Percentiles rank a stretch among this genome's conserved stretches.
Evolutionary conservation across 1,140 invertebrate genomes (phyloP).

Genomic region (Achroia grisella): DNA sequence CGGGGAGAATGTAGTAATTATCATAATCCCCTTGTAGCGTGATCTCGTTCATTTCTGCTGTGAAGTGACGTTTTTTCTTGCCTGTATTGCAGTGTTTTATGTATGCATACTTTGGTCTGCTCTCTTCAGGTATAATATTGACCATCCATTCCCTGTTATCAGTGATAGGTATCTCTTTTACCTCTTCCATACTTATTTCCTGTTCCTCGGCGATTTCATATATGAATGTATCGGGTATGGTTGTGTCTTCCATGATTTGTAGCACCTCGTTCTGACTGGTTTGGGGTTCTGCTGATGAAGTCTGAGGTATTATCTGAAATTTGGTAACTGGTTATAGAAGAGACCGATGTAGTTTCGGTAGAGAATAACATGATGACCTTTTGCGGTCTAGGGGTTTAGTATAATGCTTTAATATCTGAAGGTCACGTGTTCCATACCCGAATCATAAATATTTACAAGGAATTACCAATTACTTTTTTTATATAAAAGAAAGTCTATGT

Average conservation of each 20-base stretch:
- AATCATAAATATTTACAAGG: too few relatives aligned
- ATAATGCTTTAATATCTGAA: too few relatives aligned
- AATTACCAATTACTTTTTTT: too few relatives aligned
- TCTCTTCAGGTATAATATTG: constrained; percentile 51
- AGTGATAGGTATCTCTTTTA: constrained; percentile 45
- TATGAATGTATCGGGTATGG: constrained; percentile 54
- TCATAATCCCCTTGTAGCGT: constrained; percentile 53
- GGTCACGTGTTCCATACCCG: too few relatives aligned
- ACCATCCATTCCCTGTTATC: constrained; percentile 51
- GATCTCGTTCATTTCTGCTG: constrained; percentile 57
- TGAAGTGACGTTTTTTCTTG: constrained; percentile 60
- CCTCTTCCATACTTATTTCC: constrained; percentile 61
- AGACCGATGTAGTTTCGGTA: too few relatives aligned
- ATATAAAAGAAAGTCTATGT: too few relatives aligned
- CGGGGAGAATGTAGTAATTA: constrained; percentile 60
- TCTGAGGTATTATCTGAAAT: constrained; percentile 49
- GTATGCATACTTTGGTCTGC: constrained; percentile 55
- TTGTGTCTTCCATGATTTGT: constrained; percentile 50
- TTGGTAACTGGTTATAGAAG: too few relatives aligned
- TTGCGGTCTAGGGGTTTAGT: too few relatives aligned
- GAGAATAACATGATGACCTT: too few relatives aligned
- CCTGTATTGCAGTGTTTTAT: constrained; percentile 56
- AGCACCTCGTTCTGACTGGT: constrained; percentile 31
- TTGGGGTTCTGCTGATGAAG: constrained; percentile 18
- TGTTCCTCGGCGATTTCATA: constrained; percentile 66